These are phyloP conservation scores for Pogonocichla stellata DNA, from an alignment of 2,113 vertebrate species.

Conservation along the genomic window DNA sequence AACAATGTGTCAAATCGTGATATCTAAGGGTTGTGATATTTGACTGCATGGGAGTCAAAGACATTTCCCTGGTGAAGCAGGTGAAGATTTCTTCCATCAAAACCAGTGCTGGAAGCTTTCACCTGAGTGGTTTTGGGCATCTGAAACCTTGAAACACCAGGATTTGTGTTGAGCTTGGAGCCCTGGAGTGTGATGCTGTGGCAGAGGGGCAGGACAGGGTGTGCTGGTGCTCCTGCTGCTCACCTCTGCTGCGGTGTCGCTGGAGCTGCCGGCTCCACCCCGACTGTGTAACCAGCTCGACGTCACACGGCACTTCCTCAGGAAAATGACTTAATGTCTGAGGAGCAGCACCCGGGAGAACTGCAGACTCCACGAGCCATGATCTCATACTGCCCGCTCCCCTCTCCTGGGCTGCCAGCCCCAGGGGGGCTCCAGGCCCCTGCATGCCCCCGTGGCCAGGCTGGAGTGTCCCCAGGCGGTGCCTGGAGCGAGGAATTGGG, in stretches of 20 bases:
- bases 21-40: background rate
- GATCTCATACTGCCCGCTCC: slow-evolving; percentile 11
- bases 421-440: background rate
- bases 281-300: background rate
- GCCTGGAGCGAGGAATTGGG: background rate
- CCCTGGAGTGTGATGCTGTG: background rate
- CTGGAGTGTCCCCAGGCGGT: accelerated
- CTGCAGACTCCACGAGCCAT: slow-evolving; percentile 12
- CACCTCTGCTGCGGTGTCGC: background rate
- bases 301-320: slow-evolving; percentile 38
- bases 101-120: background rate
- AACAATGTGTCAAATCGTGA: background rate
- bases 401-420: background rate
- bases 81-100: background rate
- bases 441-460: background rate
- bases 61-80: background rate
- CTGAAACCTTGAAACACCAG: background rate
- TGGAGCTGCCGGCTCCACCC: background rate
- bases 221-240: background rate
- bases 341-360: background rate
- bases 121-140: accelerated
- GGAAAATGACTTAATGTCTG: slow-evolving; percentile 66
- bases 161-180: background rate
- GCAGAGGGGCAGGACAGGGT: background rate
- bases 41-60: background rate